These are phyloP conservation scores for Polyommatus iphigenia DNA, from an alignment of 2,888 invertebrate genomes.

Conservation along the genomic window DNA sequence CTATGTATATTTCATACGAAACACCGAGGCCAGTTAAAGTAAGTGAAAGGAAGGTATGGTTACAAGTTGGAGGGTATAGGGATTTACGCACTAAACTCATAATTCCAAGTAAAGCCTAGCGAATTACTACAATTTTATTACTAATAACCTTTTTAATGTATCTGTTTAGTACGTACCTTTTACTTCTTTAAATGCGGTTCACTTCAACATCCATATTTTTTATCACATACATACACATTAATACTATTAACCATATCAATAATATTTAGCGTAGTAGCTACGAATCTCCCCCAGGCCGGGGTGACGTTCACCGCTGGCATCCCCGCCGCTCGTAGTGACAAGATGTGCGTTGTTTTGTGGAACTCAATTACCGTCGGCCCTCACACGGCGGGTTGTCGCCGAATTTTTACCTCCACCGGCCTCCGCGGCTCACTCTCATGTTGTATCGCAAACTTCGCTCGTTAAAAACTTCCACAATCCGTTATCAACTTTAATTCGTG, in stretches of 20 bases:
- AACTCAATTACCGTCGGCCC: not conserved
- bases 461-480: not conserved
- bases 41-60: too few species aligned
- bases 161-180: too few species aligned
- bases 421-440: not conserved
- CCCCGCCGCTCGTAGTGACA: slow-evolving; percentile 5
- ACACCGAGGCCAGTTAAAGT: too few species aligned
- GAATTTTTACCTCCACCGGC: not conserved
- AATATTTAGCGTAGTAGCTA: not conserved
- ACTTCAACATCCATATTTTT: too few species aligned
- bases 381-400: not conserved
- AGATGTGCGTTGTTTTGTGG: slow-evolving; percentile 12
- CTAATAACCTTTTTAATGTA: too few species aligned
- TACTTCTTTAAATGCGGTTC: too few species aligned
- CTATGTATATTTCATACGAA: not conserved
- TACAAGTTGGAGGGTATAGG: too few species aligned
- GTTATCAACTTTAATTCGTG: not conserved
- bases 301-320: not conserved
- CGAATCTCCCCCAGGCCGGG: not conserved
- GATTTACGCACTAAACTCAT: too few species aligned
- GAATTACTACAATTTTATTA: too few species aligned
- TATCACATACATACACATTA: too few species aligned
- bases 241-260: too few species aligned
- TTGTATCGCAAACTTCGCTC: not conserved
- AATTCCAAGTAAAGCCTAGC: too few species aligned